A percentile compares a stretch with the other conserved stretches of the same genome.
Evolutionary conservation across 2,113 vertebrate genomes (phyloP).

Genomic region (Chaenogobius annularis): DNA sequence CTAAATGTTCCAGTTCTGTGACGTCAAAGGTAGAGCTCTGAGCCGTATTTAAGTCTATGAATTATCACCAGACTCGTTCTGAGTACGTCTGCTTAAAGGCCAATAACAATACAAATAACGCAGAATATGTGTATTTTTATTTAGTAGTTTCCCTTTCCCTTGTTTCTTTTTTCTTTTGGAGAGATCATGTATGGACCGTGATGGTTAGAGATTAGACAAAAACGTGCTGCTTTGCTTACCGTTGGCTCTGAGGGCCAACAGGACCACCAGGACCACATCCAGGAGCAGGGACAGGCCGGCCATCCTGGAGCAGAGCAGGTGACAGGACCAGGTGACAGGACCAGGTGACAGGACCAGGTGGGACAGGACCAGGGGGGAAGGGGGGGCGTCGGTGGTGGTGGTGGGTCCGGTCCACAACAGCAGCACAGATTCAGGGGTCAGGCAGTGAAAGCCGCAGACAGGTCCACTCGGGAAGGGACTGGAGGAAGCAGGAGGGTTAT

Average conservation of each 20-base stretch:
- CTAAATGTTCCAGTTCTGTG: too few species aligned
- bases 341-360: not conserved
- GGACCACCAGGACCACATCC: constrained; percentile 50
- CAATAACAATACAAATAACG: too few species aligned
- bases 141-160: too few species aligned
- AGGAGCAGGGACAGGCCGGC: constrained; percentile 32
- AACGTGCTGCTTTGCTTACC: constrained; percentile 54
- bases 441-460: not conserved
- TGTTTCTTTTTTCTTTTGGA: too few species aligned
- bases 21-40: too few species aligned
- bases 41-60: too few species aligned
- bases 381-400: not conserved
- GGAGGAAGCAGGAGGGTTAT: constrained; percentile 17
- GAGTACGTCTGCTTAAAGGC: too few species aligned
- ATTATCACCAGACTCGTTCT: too few species aligned
- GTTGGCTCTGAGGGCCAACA: constrained; percentile 52
- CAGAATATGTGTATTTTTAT: too few species aligned
- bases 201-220: not conserved
- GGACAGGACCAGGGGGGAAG: not conserved
- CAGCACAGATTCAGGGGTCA: not conserved
- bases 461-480: not conserved
- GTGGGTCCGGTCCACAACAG: constrained; percentile 7
- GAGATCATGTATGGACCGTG: too few species aligned
- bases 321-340: not conserved
- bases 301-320: constrained; percentile 59